Evolutionary conservation across 64 coral and sea anemone genomes (phyloP).

Genomic region (Astreopora myriophthalma): DNA sequence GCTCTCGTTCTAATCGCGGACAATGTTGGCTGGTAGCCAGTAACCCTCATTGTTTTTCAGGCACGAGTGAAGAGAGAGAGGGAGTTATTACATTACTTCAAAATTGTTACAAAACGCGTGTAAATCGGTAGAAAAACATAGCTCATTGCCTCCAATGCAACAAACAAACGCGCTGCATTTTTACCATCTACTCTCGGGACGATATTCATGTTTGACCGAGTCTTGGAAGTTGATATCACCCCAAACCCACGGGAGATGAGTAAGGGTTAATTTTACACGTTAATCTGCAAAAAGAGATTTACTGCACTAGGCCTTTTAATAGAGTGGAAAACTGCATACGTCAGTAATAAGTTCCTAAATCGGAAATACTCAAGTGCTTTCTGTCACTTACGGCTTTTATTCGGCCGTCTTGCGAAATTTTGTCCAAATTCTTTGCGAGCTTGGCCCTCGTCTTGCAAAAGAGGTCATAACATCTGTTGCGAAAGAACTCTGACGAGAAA

Average conservation of each 20-base stretch:
- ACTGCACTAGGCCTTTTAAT: neutral
- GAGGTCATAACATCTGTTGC: neutral
- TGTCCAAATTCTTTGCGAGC: constrained; percentile 20
- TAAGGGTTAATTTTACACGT: neutral
- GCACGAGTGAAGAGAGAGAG: neutral
- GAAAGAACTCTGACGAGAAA: neutral
- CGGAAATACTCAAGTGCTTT: neutral
- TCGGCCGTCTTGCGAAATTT: constrained; percentile 16
- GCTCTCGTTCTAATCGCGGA: neutral
- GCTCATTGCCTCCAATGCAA: neutral
- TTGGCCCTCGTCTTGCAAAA: neutral
- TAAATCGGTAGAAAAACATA: neutral
- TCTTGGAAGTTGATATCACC: neutral
- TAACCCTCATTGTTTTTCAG: neutral
- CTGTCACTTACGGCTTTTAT: neutral
- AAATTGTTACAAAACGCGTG: neutral
- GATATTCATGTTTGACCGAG: neutral
- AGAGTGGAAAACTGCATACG: neutral
- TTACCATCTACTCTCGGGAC: neutral
- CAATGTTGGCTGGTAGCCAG: constrained; percentile 28
- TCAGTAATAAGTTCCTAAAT: neutral
- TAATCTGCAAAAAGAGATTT: constrained; percentile 6
- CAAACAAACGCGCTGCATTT: neutral
- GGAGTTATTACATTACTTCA: neutral
- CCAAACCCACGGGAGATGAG: neutral